Evolutionary conservation across 2,888 invertebrate species (phyloP).

Genomic region (Lithophane leautieri): DNA sequence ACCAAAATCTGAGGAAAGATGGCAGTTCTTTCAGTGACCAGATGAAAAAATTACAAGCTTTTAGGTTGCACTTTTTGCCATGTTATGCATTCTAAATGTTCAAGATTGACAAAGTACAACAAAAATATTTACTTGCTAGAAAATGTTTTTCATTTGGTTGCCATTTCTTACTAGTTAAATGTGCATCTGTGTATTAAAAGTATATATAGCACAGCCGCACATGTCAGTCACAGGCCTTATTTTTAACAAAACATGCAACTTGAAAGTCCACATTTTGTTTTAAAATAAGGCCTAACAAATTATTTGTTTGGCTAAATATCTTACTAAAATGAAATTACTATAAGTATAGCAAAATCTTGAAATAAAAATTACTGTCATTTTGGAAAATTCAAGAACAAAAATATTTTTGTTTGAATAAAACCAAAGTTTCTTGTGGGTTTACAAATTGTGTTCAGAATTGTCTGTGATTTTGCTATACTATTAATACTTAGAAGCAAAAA

Average conservation of each 20-base stretch:
- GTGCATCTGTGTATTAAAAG: slow-evolving; percentile 66
- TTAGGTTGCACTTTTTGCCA: neutral
- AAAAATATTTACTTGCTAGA: neutral
- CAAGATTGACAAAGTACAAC: neutral
- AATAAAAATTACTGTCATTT: neutral
- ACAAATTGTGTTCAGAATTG: neutral
- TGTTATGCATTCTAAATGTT: neutral
- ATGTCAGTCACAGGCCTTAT: slow-evolving; percentile 57
- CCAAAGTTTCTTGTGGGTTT: neutral
- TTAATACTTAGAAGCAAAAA: slow-evolving; percentile 62
- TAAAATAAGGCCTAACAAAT: slow-evolving; percentile 57
- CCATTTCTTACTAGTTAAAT: slow-evolving; percentile 42
- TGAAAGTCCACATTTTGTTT: slow-evolving; percentile 8
- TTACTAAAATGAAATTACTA: slow-evolving; percentile 56
- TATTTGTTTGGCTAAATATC: slow-evolving; percentile 71
- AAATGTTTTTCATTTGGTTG: slow-evolving; percentile 56
- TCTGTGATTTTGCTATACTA: slow-evolving; percentile 62
- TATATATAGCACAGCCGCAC: slow-evolving; percentile 63
- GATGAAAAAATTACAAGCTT: slow-evolving; percentile 43
- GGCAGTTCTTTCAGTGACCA: slow-evolving; percentile 59
- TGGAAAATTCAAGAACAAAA: neutral
- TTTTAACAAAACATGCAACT: slow-evolving; percentile 34
- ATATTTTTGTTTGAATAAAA: neutral
- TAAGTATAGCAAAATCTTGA: slow-evolving; percentile 57
- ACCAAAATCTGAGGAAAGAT: slow-evolving; percentile 57